A percentile compares a stretch with the other conserved stretches of the same genome.
Conservation (phyloP, 2,113 vertebrate genomes). For the Isurus oxyrinchus region DNA sequence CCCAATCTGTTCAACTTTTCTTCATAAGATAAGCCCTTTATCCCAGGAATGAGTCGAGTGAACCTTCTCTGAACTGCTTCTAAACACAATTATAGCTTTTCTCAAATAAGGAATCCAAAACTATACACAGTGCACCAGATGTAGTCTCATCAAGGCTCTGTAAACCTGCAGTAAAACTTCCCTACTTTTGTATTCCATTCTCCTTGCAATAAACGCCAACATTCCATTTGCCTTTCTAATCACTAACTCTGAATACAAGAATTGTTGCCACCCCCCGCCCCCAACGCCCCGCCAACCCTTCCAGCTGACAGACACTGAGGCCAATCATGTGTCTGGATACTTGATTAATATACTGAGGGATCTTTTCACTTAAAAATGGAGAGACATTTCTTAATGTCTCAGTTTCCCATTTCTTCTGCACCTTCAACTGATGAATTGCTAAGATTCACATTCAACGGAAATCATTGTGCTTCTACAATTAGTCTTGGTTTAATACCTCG, state of each 20-base stretch:
- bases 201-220: no score
- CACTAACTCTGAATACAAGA: not conserved
- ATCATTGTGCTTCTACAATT: not conserved
- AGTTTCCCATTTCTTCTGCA: not conserved
- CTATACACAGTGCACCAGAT: no score
- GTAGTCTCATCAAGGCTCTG: no score
- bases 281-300: not conserved
- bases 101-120: no score
- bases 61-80: no score
- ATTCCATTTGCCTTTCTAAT: no score
- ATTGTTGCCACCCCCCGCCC: not conserved
- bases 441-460: not conserved
- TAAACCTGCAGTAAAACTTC: no score
- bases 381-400: not conserved
- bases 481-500: not conserved
- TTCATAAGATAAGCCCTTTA: no score
- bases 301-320: not conserved
- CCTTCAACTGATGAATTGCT: not conserved
- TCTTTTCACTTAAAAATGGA: not conserved
- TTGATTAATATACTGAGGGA: not conserved
- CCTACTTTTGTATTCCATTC: no score
- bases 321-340: not conserved
- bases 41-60: no score
- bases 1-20: no score
- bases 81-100: no score